These are phyloP conservation scores for Drosophila erecta DNA, from an alignment of 1,140 invertebrate species.

Conservation along the genomic window DNA sequence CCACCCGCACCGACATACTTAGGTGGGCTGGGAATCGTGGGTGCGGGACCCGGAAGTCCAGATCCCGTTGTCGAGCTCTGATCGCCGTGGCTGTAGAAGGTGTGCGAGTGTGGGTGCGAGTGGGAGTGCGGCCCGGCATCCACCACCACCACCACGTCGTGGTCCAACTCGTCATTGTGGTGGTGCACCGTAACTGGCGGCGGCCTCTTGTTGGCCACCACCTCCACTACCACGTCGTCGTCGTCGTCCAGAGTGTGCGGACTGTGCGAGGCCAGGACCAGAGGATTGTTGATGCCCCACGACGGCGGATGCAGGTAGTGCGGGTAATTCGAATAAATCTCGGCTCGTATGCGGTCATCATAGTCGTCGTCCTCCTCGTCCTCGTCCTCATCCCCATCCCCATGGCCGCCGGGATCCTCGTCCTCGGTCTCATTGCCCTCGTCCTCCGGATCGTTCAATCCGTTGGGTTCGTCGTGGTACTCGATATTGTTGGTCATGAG, in stretches of 20 bases:
- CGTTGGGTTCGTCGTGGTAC: constrained; percentile 67
- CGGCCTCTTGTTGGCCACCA: constrained; percentile 26
- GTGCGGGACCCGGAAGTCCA: constrained; percentile 14
- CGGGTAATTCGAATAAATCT: constrained; percentile 84
- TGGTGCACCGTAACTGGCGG: constrained; percentile 12
- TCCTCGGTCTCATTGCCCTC: constrained; percentile 16
- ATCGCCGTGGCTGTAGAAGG: constrained; percentile 65
- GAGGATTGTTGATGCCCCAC: constrained; percentile 80
- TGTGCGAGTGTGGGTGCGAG: constrained; percentile 56
- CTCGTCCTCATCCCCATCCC: constrained; percentile 37
- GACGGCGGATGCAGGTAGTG: constrained; percentile 82
- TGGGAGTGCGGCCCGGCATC: constrained; percentile 63
- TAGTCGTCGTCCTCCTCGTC: constrained; percentile 77
- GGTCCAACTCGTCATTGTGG: constrained; percentile 48
- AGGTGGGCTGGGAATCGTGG: constrained; percentile 45
- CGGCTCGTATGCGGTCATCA: constrained; percentile 81
- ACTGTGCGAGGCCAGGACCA: constrained; percentile 81
- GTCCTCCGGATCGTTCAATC: constrained; percentile 15
- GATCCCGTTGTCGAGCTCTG: constrained; percentile 54
- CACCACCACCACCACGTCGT: constrained; percentile 74
- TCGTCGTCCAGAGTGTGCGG: constrained; percentile 75
- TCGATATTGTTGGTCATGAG: constrained; percentile 75
- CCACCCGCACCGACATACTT: constrained; percentile 53
- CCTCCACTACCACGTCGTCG: constrained; percentile 73
- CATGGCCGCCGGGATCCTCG: constrained; percentile 6